These are phyloP conservation scores for Aptenodytes forsteri DNA, from an alignment of 2,113 vertebrate genomes.

Conservation along the genomic window DNA sequence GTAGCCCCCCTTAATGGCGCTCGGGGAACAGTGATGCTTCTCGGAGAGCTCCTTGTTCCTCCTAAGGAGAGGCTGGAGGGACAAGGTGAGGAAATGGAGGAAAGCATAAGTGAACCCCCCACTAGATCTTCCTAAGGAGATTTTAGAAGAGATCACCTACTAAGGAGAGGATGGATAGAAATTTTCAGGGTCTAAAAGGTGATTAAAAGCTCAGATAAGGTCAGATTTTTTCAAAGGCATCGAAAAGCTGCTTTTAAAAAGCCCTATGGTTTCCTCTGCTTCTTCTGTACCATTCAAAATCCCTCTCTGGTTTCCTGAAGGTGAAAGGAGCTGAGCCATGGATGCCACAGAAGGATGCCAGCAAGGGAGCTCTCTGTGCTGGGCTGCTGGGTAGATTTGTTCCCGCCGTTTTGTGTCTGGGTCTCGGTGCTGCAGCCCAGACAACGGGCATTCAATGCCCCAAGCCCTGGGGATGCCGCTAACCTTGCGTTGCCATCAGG, in stretches of 20 bases:
- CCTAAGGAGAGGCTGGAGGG: background rate
- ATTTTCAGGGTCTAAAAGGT: constrained; percentile 21
- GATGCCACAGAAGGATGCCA: background rate
- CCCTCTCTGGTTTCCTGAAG: background rate
- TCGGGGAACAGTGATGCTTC: background rate
- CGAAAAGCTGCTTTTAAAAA: constrained; percentile 37
- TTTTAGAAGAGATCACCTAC: constrained; percentile 22
- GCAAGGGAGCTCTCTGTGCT: background rate
- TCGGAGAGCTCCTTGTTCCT: background rate
- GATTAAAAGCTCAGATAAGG: constrained; percentile 57
- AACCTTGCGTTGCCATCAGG: constrained; percentile 54
- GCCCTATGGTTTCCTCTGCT: background rate
- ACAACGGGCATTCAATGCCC: background rate
- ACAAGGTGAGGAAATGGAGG: background rate
- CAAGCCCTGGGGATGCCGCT: background rate
- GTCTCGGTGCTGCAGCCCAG: background rate
- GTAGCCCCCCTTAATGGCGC: background rate
- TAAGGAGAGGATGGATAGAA: constrained; percentile 22
- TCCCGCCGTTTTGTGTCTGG: background rate
- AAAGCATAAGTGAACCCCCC: background rate
- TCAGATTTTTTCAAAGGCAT: background rate
- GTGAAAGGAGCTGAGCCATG: background rate
- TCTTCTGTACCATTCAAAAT: background rate
- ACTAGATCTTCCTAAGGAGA: constrained; percentile 25
- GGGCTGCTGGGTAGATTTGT: background rate